Base-by-base conservation (phyloP, 2,888 invertebrate genomes). In the Theretra japonica region DNA sequence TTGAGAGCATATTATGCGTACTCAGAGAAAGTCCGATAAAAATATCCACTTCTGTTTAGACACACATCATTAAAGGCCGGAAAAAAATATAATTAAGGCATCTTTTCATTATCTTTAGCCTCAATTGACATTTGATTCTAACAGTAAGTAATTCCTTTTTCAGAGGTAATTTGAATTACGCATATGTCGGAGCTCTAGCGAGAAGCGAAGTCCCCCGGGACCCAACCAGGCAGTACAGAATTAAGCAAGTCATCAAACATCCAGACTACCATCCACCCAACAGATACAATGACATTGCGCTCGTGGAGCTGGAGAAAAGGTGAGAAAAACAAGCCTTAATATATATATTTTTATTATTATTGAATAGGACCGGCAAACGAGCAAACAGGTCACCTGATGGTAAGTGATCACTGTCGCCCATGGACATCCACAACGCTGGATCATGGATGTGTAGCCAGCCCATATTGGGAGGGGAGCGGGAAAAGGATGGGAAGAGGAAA, bases 201-300 rank as follows among this genome's bases (percentile, higher is more conserved):
- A 68, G 74, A 19, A 19, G 28, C 11, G 78, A 81, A 2, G 73
- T 77, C 0, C 68, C 30, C 19, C 5, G 5, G 8, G 72, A 79
- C 48, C 59, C 71, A n/a, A 75, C 75, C 71, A 73, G 77, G 62
- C 74, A 76, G 53, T 69, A 78, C 62, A 73, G 74, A 33, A 76
- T 83, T 5, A 76, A 76, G 68, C 71, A 48, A 0, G 73, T 78
- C 8, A 74, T 79, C 3, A 78, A 79, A 23, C 86, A 88, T 25
- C 85, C 86, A 0, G 74, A 82, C 4, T 88, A 82, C 73, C 73
- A 74, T 0, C 77, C 88, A 0, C 87, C 86, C 0, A 65, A 75
- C 4, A 83, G 79, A 53, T 88, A 89, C 73, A 78, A 89, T 71
- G 89, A 89, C 62, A 88, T 89, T 21, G 88, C 88, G 0, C 76